Base-by-base conservation (phyloP, 1,140 invertebrate species). In the Eurosta solidaginis region DNA sequence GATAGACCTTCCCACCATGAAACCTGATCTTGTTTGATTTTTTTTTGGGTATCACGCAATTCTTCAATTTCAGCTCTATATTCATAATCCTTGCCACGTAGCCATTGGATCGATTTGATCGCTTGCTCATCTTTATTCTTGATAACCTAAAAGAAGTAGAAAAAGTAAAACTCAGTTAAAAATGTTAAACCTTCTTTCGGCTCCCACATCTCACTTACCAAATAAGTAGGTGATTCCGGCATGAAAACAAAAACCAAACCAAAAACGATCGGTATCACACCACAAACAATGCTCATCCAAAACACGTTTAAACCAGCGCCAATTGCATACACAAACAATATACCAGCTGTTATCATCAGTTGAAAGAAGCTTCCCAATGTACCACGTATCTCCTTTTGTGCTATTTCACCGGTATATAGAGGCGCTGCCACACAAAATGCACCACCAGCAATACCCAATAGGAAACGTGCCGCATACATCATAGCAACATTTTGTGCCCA, bases 401-500 rank as follows among this genome's bases (percentile, higher is more conserved):
- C 92, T 44, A 95, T 94, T 89, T 97, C 96, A 27, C 93, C 93
- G 0, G 94, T 93, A 82, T 96, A 97, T 74, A 95, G 90, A 0
- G 95, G 94, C 0, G 92, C 93, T 1, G 92, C 92, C 1, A 94
- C 92, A 78, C 93, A 94, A 80, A 93, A 94, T 1, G 93, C 92
- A 50, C 95, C 95, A 52, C 91, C 91, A 12, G 92, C 91, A 2
- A 94, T 81, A 79, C 94, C 94, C 3, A 92, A 92, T 3, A 96
- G 91, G 77, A 95, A 92, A 75, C 95, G 90, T 1, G 94, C 94
- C 0, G 91, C 87, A 78, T 92, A 93, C 22, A 94, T 90, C 90
- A 94, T 92, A 2, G 86, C 87, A 1, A 94, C 89, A 76, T 91
- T 91, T 14, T 90, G 82, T 1, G 92, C 90, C 85, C 92, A 93